These are phyloP conservation scores for Cephus pulcher DNA, from an alignment of 2,888 invertebrate species.

Conservation along the genomic window DNA sequence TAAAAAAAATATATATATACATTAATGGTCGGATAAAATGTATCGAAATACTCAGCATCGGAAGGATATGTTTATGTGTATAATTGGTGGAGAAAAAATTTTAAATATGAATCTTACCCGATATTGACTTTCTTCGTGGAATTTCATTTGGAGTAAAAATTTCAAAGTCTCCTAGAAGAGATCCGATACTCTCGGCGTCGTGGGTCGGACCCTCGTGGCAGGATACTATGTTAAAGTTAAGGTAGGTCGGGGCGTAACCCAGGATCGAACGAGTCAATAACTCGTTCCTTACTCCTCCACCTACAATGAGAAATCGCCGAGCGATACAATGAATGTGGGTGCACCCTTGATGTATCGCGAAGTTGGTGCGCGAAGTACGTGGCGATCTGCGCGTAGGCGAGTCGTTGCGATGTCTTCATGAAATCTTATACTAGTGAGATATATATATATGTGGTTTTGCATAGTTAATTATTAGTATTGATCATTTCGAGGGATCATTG, in stretches of 20 bases:
- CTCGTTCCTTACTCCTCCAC: slow-evolving; percentile 51
- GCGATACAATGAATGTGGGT: slow-evolving; percentile 52
- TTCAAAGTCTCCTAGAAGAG: background rate
- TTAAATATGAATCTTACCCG: background rate
- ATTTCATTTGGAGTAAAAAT: background rate
- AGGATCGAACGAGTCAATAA: slow-evolving; percentile 61
- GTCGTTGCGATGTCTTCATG: slow-evolving; percentile 47
- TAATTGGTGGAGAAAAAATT: too few species aligned
- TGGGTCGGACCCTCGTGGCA: slow-evolving; percentile 35
- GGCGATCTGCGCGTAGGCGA: slow-evolving; percentile 22
- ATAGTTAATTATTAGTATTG: background rate
- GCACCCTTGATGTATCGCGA: slow-evolving; percentile 42
- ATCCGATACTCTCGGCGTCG: slow-evolving; percentile 3
- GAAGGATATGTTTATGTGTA: background rate
- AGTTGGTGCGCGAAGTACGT: slow-evolving; percentile 8
- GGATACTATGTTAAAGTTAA: slow-evolving; percentile 54
- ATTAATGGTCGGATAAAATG: background rate
- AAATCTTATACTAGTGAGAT: background rate
- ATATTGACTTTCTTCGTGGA: background rate
- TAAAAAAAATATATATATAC: background rate
- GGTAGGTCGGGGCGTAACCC: slow-evolving; percentile 61
- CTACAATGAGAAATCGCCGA: slow-evolving; percentile 54
- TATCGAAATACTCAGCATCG: background rate
- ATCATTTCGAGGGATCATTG: background rate
- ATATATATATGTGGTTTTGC: background rate